Base-by-base conservation (phyloP, 1,140 invertebrate species). In the Thaumetopoea pityocampa region DNA sequence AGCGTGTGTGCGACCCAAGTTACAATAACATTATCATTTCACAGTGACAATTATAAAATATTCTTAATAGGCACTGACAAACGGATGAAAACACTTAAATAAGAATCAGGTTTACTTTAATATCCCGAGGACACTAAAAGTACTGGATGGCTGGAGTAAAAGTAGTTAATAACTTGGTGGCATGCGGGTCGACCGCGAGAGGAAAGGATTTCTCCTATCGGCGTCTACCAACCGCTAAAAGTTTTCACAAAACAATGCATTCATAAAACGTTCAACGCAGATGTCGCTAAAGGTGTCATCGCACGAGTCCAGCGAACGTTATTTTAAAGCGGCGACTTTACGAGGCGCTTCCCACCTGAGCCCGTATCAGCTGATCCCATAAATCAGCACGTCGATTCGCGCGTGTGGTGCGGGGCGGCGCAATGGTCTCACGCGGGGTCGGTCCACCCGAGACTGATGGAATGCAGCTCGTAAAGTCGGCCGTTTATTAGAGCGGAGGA, bases 121-220 rank as follows among this genome's bases (percentile, higher is more conserved):
- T 28, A 22, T 52, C 43, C 53, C 47, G 35, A 20, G 10, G 20
- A 29, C 24, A 35, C 33, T 57, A 70, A 71, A 69, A 66, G 62
- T 54, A 62, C 43, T 51, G 65, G 55, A 45, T 55, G 50, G n/a
- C n/a, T n/a, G n/a, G n/a, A 45, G 49, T 45, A 35, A 51, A 55
- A 58, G 49, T 56, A 53, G 55, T 67, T 65, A 69, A 58, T 52
- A 51, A 56, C 42, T 43, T 34, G 35, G 55, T 41, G 65, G 64
- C 66, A 79, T 82, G 78, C 73, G 76, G 78, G 78, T 74, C 73
- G 62, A 80, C 74, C 71, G 65, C 78, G 67, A 64, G 71, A 67
- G 59, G 60, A 67, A 68, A 72, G 64, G 53, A 69, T 71, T 71
- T 57, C 52, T 42, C 64, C 46, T 62, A 53, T 52, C 43, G 37